Percentiles rank a stretch among this genome's conserved stretches.
phyloP scores from a whole-genome alignment of 2,888 invertebrate genomes.

The Machimus rusticus region DNA sequence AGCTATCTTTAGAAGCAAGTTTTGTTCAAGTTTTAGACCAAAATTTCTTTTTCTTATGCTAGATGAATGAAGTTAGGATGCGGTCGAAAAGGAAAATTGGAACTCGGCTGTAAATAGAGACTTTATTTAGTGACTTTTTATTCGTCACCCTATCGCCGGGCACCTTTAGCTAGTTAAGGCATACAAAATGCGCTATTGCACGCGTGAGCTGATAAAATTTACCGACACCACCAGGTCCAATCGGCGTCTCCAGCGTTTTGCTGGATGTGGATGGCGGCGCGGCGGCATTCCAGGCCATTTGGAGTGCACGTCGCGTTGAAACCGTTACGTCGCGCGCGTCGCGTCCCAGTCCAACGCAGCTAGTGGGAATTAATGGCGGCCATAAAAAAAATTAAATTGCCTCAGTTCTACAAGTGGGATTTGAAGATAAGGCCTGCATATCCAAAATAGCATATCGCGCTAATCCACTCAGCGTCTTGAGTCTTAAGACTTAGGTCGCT shows the following conservation, averaged over 20 bases:
- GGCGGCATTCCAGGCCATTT: background rate
- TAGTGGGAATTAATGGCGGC: slow-evolving; percentile 12
- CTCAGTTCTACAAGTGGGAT: slow-evolving; percentile 19
- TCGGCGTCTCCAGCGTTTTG: background rate
- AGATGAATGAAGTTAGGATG: background rate
- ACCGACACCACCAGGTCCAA: background rate
- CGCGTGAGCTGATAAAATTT: background rate
- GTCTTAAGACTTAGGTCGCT: background rate
- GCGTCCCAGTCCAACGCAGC: background rate
- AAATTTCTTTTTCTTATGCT: too few relatives aligned
- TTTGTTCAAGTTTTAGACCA: too few relatives aligned
- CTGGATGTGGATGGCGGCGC: background rate
- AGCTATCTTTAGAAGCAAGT: too few relatives aligned
- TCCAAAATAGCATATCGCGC: slow-evolving; percentile 20
- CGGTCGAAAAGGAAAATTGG: background rate
- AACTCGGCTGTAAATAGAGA: background rate
- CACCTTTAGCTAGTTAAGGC: background rate
- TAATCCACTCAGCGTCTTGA: background rate
- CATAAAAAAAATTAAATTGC: slow-evolving; percentile 27
- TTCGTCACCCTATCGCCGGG: background rate
- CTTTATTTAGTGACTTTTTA: background rate
- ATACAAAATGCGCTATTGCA: slow-evolving; percentile 8
- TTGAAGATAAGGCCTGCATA: slow-evolving; percentile 1
- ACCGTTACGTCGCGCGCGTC: slow-evolving; percentile 7
- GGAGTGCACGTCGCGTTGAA: background rate